Base-by-base conservation (phyloP, 2,888 invertebrate genomes). In the Drosophila stalkeri region DNA sequence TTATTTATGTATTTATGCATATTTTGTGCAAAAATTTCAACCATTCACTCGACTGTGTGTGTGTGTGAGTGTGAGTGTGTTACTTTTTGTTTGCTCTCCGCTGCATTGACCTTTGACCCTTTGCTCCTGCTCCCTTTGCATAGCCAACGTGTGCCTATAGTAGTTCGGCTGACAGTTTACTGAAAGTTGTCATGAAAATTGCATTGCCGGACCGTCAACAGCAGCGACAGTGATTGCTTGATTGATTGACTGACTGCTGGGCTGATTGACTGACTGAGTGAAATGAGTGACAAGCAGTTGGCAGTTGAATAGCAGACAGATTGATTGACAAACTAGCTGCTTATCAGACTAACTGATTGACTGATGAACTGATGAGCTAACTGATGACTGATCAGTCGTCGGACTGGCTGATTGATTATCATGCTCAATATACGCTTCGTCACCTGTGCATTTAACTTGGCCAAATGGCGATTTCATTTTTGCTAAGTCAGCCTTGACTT, bases 1-100 rank as follows among this genome's bases (percentile, higher is more conserved):
- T 83, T 83, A 86, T 86, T 86, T 86, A 83, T 86, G 75, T 80
- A 86, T 86, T 88, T 84, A 86, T 83, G 86, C 80, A 83, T 88
- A 83, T 86, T 88, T 82, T 73, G 89, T 72, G 86, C 72, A 51
- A 78, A 83, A 86, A 75, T 72, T 65, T 47, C 64, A 64, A 64
- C 79, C 70, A 70, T 59, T 76, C 72, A 72, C 73, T 75, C 68
- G 49, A 49, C 20, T 52, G 43, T 61, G 60, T 44, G 51, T 54
- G 35, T 16, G 39, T 60, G 39, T 61, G 56, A 27, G 51, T 65
- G 61, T 64, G 31, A 18, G 14, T 16, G 39, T 61, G 51, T 63
- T 44, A 33, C 43, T 61, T 60, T 77, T 62, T 62, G 46, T 74
- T 63, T 64, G 41, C 27, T 63, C 33, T 55, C 44, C 41, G 16